phyloP scores from a whole-genome alignment of 2,113 vertebrate species.

The Nettapus auritus region DNA sequence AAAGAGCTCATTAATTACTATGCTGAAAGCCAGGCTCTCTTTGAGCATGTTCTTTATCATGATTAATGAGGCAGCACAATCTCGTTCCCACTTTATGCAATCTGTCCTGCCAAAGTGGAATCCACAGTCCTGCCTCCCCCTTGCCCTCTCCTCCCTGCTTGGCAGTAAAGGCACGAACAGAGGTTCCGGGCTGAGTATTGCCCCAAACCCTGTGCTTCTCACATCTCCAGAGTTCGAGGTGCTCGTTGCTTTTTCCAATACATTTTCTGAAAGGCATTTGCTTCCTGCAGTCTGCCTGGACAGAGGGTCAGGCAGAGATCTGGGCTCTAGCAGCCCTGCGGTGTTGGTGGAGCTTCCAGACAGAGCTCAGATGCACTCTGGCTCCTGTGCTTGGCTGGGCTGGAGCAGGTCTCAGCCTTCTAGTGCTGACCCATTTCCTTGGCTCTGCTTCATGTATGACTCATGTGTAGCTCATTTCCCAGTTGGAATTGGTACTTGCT shows the following conservation, averaged over 20 bases:
- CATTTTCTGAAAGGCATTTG: neutral
- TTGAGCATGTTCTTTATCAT: conserved; percentile 28
- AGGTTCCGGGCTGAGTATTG: neutral
- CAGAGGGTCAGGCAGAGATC: neutral
- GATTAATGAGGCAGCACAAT: conserved; percentile 18
- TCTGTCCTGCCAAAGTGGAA: neutral
- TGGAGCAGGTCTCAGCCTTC: neutral
- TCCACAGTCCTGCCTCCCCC: neutral
- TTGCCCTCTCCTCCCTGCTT: neutral
- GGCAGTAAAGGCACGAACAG: neutral
- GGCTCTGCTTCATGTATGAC: neutral
- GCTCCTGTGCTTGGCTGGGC: neutral
- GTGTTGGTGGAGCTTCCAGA: neutral
- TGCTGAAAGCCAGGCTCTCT: conserved; percentile 12
- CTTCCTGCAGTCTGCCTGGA: neutral
- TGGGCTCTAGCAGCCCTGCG: neutral
- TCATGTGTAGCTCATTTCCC: neutral
- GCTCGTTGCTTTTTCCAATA: neutral
- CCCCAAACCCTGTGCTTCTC: neutral
- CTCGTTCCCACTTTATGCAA: neutral
- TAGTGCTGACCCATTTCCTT: neutral
- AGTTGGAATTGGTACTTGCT: neutral
- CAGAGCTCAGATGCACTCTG: fast-evolving
- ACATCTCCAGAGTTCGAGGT: neutral
- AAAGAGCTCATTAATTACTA: conserved; percentile 51